A percentile compares a stretch with the other conserved stretches of the same genome.
Conservation (phyloP, 2,113 vertebrate genomes). For the Ceyx cyanopectus region DNA sequence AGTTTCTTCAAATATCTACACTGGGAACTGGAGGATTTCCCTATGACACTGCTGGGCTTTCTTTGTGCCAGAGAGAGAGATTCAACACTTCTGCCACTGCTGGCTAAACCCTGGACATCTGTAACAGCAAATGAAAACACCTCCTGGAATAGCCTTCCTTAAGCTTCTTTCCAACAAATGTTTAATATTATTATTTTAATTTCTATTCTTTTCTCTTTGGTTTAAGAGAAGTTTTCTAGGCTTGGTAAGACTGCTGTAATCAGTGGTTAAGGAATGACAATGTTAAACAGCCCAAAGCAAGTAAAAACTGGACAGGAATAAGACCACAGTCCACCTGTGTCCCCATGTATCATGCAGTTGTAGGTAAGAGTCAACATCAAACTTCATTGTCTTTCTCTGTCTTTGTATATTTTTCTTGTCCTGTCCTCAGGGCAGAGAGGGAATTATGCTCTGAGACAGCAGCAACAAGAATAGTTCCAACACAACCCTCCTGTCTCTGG, state of each 20-base stretch:
- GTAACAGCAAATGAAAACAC: neutral
- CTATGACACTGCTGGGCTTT: neutral
- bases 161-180: neutral
- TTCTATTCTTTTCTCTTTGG: neutral
- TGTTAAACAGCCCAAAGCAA: neutral
- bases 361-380: neutral
- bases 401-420: neutral
- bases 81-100: fast-evolving
- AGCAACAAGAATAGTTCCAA: neutral
- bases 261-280: neutral
- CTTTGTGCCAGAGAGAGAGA: neutral
- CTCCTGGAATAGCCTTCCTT: neutral
- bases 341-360: neutral
- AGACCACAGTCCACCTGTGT: neutral
- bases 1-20: neutral
- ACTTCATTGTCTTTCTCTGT: neutral
- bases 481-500: neutral
- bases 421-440: neutral
- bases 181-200: too few species aligned
- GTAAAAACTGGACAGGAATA: neutral
- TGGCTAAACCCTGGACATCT: neutral
- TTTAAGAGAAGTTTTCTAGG: neutral
- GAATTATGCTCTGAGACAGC: neutral
- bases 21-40: neutral
- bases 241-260: neutral